Base-by-base conservation (phyloP, 2,888 invertebrate species). In the Acanthosepion pharaonis region DNA sequence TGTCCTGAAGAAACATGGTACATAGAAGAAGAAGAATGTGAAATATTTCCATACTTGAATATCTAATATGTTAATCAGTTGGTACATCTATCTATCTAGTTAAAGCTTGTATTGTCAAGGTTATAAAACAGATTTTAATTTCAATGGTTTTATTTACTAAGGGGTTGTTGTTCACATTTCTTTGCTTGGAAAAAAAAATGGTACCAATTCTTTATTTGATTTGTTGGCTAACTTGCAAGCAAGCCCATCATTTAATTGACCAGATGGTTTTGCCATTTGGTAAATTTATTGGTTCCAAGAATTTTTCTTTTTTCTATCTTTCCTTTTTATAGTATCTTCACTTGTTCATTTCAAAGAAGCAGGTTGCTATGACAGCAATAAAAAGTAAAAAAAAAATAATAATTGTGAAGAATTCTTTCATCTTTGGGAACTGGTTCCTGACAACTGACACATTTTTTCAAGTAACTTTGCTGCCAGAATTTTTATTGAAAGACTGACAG, bases 181-280 rank as follows among this genome's bases (percentile, higher is more conserved):
- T 78, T 78, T n/a, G 4, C 5, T n/a, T 78, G 1, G 78, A 78
- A 78, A 15, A 11, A 23, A 25, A 8, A 78, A 78, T 78, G 8
- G n/a, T 2, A 55, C 55, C 55, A 78, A 78, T 78, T 78, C 28
- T 28, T 78, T 25, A n/a, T 78, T 78, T 78, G 28, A 33, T 78
- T n/a, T 6, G n/a, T n/a, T n/a, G 78, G 8, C 8, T 23, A 25
- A 25, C n/a, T n/a, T 78, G 28, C n/a, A n/a, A 15, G 15, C n/a
- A 78, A 78, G n/a, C 15, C 78, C 78, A 78, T 78, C 78, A 78
- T 78, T 78, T 78, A 78, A 78, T 78, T 78, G 78, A 78, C 78
- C 78, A 78, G n/a, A n/a, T 78, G n/a, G 78, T 33, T 15, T 78
- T n/a, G n/a, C 2, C 11, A 33, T 78, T 78, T 78, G n/a, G 78